Evolutionary conservation across 2,888 invertebrate genomes (phyloP).

Genomic region (Leptopterna dolabrata): DNA sequence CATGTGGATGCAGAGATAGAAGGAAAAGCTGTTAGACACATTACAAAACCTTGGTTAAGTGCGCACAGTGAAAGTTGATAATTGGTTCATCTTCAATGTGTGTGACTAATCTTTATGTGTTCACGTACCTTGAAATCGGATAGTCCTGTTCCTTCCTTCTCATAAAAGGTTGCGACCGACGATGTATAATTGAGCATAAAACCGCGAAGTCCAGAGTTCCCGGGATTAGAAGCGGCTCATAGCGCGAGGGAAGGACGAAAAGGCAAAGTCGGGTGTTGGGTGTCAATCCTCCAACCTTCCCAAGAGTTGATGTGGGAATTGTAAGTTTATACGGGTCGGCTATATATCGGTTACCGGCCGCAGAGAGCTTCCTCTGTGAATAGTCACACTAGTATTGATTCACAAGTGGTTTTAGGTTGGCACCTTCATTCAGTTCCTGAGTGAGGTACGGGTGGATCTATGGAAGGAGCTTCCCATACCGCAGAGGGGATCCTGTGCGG

Average conservation of each 20-base stretch:
- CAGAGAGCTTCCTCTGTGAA: conserved; percentile 53
- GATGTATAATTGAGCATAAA: conserved; percentile 26
- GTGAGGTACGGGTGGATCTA: background rate
- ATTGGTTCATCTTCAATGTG: background rate
- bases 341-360: conserved; percentile 37
- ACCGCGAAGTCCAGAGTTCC: conserved; percentile 28
- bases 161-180: background rate
- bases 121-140: background rate
- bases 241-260: background rate
- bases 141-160: background rate
- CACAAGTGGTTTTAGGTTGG: conserved; percentile 29
- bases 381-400: conserved; percentile 56
- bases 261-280: background rate
- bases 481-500: conserved; percentile 8
- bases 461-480: background rate
- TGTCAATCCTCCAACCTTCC: conserved; percentile 17
- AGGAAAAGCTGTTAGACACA: too few relatives aligned
- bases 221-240: background rate
- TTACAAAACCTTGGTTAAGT: too few relatives aligned
- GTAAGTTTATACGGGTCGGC: conserved; percentile 25
- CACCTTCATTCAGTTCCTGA: background rate
- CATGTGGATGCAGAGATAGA: too few relatives aligned
- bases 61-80: too few relatives aligned
- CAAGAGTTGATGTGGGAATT: conserved; percentile 38
- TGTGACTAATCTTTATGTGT: background rate